Conservation (phyloP, 2,888 invertebrate genomes). For the Meliscaeva auricollis region DNA sequence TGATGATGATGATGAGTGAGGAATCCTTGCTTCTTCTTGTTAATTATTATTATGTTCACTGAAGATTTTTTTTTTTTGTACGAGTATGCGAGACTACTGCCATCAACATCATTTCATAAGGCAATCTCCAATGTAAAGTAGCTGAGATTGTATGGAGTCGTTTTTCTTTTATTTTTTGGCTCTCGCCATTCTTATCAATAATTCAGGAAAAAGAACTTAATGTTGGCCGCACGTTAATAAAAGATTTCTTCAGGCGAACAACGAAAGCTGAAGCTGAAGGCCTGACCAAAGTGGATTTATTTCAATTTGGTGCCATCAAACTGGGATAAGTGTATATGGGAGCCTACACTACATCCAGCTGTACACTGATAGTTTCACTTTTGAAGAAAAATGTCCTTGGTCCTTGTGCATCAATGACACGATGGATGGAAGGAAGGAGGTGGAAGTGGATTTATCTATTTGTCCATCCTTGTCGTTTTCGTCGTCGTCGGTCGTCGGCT, state of each 20-base stretch:
- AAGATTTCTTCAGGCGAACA: constrained; percentile 50
- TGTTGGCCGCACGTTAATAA: constrained; percentile 54
- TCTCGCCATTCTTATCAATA: constrained; percentile 48
- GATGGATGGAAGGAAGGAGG: constrained; percentile 16
- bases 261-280: constrained; percentile 33
- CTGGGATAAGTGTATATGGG: constrained; percentile 29
- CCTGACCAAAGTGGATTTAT: constrained; percentile 63
- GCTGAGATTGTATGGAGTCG: constrained; percentile 26
- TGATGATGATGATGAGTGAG: constrained; percentile 56
- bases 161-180: constrained; percentile 3
- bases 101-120: constrained; percentile 22
- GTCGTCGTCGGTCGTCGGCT: constrained; percentile 31
- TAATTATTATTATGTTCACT: constrained; percentile 66
- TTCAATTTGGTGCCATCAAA: constrained; percentile 68
- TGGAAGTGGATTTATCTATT: constrained; percentile 53
- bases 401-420: constrained; percentile 44
- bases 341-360: constrained; percentile 7
- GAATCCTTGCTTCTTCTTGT: constrained; percentile 65
- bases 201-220: constrained; percentile 39
- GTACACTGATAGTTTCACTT: constrained; percentile 1
- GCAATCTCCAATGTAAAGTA: constrained; percentile 48
- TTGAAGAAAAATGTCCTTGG: constrained; percentile 53
- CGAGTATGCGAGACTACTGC: neutral
- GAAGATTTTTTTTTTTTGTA: constrained; percentile 1
- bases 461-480: constrained; percentile 40